Conservation (phyloP, 2,113 vertebrate genomes). For the Turnix velox region DNA sequence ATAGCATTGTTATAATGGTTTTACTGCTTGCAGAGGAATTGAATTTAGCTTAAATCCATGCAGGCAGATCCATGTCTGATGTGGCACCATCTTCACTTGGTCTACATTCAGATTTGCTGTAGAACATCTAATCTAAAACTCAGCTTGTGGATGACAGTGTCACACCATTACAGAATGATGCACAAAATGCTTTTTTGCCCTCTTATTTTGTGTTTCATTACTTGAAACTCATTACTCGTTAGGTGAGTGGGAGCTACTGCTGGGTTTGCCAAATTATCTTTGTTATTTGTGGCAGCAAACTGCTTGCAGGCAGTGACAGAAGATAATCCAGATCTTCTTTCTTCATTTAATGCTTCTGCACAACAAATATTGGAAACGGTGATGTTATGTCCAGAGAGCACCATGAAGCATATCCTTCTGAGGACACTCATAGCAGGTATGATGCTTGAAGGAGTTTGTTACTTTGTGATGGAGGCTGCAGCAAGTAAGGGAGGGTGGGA, state of each 20-base stretch:
- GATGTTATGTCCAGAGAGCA: slow-evolving; percentile 75
- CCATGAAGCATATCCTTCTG: slow-evolving; percentile 82
- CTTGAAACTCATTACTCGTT: not conserved
- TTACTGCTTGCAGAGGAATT: not conserved
- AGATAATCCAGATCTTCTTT: slow-evolving; percentile 89
- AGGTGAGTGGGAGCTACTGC: not conserved
- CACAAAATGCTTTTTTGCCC: not conserved
- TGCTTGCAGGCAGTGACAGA: slow-evolving; percentile 95
- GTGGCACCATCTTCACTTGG: not conserved
- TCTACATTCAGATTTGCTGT: not conserved
- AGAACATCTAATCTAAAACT: not conserved
- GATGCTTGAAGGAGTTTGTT: not conserved
- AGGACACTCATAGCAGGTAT: slow-evolving; percentile 88
- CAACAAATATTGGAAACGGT: slow-evolving; percentile 78
- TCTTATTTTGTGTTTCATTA: not conserved
- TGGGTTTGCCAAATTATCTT: not conserved
- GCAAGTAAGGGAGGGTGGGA: not conserved
- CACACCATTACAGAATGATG: not conserved
- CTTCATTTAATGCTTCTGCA: slow-evolving; percentile 72
- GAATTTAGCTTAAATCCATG: not conserved
- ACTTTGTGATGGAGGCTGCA: not conserved
- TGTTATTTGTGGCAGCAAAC: slow-evolving; percentile 76
- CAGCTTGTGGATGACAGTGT: not conserved
- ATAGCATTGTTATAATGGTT: not conserved
- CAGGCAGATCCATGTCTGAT: not conserved